Base-by-base conservation (phyloP, 2,113 vertebrate species). In the Chiloscyllium plagiosum region DNA sequence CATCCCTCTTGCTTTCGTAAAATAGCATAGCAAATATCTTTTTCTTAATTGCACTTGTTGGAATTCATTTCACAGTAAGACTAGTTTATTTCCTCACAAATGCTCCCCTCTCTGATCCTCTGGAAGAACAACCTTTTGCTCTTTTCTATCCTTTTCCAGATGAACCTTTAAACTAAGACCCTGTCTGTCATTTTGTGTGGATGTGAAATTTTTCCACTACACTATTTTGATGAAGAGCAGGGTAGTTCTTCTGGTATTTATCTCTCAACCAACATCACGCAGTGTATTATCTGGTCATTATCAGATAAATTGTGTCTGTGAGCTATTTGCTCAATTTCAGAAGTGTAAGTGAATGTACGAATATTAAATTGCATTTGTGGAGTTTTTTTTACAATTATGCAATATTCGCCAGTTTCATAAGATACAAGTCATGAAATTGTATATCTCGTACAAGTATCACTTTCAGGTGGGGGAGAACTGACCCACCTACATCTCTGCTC, bases 1-100 rank as follows among this genome's bases (percentile, higher is more conserved):
- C 94, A 72, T 70, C 94, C 69, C 69, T 29, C 19, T 68, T 95
- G 94, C 94, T 95, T 95, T 70, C 68, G 42, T 70, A 94, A 65
- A 65, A 22, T 33, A 42, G 68, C 92, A 66, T 17, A 33, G 17
- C 19, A 78, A 69, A 50, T 86, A 22, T 86, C 8, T 86, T 50
- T 50, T 78, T 37, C 50, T 86, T 61, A 61, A 61, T 61, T 61
- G 56, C 56, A 61, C 56, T 61, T 61, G 56, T 61, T 61, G 56
- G 29, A 5, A 19, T 33, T n/a, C 33, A 7, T 92, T 92, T 92
- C 56, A 66, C 33, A 37, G 89, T 65, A 17, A 37, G n/a, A 92
- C 6, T 33, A 66, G 61, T 66, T 66, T 33, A 92, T 15, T 92
- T 92, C 89, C 56, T 61, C 47, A 7, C 29, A 29, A 15, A 33